phyloP scores from a whole-genome alignment of 2,888 invertebrate species.

The Ypsolopha sequella region DNA sequence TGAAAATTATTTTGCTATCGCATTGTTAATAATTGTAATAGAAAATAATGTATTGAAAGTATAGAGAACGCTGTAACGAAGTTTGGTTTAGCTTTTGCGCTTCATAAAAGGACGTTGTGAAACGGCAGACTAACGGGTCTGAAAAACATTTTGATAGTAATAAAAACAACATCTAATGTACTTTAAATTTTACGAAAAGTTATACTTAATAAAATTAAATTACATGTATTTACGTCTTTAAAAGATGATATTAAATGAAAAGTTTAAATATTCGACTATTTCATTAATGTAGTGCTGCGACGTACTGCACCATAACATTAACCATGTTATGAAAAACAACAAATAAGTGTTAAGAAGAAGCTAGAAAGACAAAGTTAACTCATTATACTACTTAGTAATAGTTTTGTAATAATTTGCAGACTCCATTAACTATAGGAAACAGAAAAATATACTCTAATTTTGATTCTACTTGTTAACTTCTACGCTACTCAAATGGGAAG shows the following conservation, averaged over 20 bases:
- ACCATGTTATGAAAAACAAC: no score
- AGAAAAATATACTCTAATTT: no score
- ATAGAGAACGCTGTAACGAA: conserved; percentile 22
- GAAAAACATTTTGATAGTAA: background rate
- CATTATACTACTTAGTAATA: no score
- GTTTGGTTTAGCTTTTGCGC: conserved; percentile 14
- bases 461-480: no score
- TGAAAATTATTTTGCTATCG: conserved; percentile 61
- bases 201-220: conserved; percentile 35
- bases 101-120: conserved; percentile 43
- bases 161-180: conserved; percentile 23
- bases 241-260: conserved; percentile 27
- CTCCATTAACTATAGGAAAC: no score
- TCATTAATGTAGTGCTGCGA: background rate
- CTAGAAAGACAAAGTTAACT: conserved; percentile 37
- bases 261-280: background rate
- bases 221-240: conserved; percentile 38
- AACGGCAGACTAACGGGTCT: background rate
- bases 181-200: conserved; percentile 32
- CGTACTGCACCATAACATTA: conserved; percentile 19
- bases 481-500: no score
- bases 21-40: conserved; percentile 44
- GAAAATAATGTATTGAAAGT: conserved; percentile 32
- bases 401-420: no score
- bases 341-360: conserved; percentile 7